phyloP scores from a whole-genome alignment of 2,797 vertebrate genomes.

The Argya squamiceps region DNA sequence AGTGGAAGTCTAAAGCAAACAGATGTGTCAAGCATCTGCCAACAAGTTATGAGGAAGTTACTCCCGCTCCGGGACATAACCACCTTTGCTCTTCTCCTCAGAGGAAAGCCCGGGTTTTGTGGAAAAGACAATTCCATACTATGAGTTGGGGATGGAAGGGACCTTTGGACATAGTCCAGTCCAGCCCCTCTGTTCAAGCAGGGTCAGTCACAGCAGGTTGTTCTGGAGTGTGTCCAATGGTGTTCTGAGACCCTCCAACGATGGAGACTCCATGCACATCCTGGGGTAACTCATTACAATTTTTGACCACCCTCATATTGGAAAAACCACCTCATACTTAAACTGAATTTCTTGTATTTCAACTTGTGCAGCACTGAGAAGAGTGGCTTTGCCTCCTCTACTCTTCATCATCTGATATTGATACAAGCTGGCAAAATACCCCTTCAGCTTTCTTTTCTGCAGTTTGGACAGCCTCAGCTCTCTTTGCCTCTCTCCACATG shows the following conservation, averaged over 20 bases:
- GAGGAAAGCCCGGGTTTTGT: not conserved
- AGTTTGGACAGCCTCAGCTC: not conserved
- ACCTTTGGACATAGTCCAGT: not conserved
- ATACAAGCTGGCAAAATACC: not conserved
- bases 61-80: slow-evolving; percentile 8
- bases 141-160: fast-evolving
- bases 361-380: not conserved
- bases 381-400: not conserved
- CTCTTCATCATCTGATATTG: not conserved
- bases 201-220: not conserved
- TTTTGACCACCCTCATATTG: not conserved
- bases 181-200: not conserved
- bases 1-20: slow-evolving; percentile 51
- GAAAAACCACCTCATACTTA: not conserved
- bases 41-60: slow-evolving; percentile 47
- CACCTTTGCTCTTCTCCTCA: not conserved
- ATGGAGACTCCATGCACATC: not conserved
- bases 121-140: not conserved
- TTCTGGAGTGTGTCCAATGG: not conserved
- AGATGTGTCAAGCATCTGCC: slow-evolving; percentile 62
- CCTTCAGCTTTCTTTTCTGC: not conserved
- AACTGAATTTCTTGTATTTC: not conserved
- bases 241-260: not conserved
- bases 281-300: not conserved
- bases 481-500: not conserved